These are phyloP conservation scores for Limnephilus lunatus DNA, from an alignment of 2,888 invertebrate species.

Conservation along the genomic window DNA sequence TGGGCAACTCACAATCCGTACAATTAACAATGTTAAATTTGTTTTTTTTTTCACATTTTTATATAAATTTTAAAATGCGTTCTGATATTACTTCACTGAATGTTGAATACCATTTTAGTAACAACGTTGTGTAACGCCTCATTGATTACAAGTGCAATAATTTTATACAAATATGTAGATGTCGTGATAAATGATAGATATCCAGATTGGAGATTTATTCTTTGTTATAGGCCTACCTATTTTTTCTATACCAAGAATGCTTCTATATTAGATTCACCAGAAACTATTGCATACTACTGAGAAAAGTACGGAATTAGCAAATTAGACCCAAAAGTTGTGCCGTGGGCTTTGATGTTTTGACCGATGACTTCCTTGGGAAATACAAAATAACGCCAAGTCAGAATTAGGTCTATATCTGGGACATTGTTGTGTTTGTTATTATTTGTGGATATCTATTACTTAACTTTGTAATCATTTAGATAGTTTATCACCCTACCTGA, in stretches of 20 bases:
- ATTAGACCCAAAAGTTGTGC: slow-evolving; percentile 58
- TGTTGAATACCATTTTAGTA: too few species aligned
- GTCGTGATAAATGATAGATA: too few species aligned
- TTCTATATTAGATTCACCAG: background rate
- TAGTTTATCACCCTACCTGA: background rate
- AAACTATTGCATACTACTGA: slow-evolving; percentile 5
- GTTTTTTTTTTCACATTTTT: too few species aligned
- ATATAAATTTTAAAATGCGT: too few species aligned
- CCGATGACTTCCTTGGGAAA: slow-evolving; percentile 49
- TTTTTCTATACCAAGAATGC: background rate
- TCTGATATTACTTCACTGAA: too few species aligned
- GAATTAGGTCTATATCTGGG: background rate
- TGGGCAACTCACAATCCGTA: too few species aligned
- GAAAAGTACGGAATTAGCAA: slow-evolving; percentile 55
- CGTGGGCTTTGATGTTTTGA: slow-evolving; percentile 43
- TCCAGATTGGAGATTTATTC: too few species aligned
- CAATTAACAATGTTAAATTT: too few species aligned
- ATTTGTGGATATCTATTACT: background rate
- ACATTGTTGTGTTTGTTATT: background rate
- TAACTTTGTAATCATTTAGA: background rate
- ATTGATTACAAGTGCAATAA: too few species aligned
- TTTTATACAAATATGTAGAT: too few species aligned
- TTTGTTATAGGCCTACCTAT: background rate
- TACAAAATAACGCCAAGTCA: background rate
- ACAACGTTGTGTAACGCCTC: too few species aligned